phyloP scores from a whole-genome alignment of 2,113 vertebrate genomes.

The Sapajus apella region DNA sequence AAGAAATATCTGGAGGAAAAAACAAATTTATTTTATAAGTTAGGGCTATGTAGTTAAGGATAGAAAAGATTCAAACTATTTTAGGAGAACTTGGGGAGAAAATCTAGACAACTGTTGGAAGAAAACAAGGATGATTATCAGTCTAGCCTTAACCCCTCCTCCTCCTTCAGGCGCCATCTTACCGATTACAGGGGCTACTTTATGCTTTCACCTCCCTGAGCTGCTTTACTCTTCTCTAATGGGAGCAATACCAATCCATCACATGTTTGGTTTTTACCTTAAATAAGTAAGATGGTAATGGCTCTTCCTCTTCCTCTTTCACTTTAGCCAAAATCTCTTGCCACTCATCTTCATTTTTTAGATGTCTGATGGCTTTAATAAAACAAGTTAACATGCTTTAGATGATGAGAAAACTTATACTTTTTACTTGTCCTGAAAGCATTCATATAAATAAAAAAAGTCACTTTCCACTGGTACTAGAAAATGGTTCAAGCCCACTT shows the following conservation, averaged over 20 bases:
- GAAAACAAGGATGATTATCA: background rate
- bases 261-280: conserved; percentile 85
- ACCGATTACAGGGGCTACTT: background rate
- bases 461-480: background rate
- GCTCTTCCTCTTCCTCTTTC: conserved; percentile 89
- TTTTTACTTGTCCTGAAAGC: background rate
- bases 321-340: conserved; percentile 90
- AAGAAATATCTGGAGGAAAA: background rate
- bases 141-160: background rate
- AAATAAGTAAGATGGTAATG: conserved; percentile 90
- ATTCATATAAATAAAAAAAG: conserved; percentile 26
- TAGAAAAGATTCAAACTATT: conserved; percentile 3
- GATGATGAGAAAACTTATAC: conserved; percentile 10
- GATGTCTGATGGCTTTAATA: conserved; percentile 88
- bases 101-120: background rate
- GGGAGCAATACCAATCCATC: background rate
- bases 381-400: conserved; percentile 63
- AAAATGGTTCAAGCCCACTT: background rate
- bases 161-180: background rate
- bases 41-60: background rate
- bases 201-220: background rate
- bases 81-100: background rate
- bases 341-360: conserved; percentile 93
- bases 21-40: conserved; percentile 25
- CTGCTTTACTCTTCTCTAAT: background rate